Conservation (phyloP, 2,888 invertebrate genomes). For the Ormyrus rosae region DNA sequence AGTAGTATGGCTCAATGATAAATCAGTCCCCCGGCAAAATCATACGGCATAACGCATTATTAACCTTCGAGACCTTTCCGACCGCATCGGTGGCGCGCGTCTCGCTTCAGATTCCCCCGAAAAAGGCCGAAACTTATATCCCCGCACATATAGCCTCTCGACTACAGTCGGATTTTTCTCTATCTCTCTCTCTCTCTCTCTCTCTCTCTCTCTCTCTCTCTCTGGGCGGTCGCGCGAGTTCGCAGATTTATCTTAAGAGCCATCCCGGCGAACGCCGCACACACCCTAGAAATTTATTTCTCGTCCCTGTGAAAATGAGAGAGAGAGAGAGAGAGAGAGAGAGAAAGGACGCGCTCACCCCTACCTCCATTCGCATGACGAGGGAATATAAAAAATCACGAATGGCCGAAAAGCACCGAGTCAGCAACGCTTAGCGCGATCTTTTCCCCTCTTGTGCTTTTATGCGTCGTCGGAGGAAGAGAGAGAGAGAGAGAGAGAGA, state of each 20-base stretch:
- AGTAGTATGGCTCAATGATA: conserved; percentile 1
- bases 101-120: neutral
- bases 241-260: conserved; percentile 47
- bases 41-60: conserved; percentile 36
- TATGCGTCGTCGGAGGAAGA: conserved; percentile 3
- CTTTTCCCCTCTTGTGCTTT: conserved; percentile 21
- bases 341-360: conserved; percentile 21
- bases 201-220: no score
- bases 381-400: conserved; percentile 48
- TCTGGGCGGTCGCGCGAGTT: neutral
- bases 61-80: conserved; percentile 32
- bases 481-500: neutral
- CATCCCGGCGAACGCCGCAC: neutral
- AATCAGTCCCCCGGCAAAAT: conserved; percentile 2
- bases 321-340: neutral
- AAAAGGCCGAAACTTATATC: neutral
- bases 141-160: no score
- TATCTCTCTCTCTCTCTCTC: no score
- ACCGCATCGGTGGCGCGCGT: neutral
- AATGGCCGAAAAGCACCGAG: conserved; percentile 47
- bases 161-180: no score
- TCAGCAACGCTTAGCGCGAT: conserved; percentile 49
- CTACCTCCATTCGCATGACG: conserved; percentile 39
- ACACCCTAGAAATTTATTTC: conserved; percentile 49
- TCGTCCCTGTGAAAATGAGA: conserved; percentile 22